A percentile compares a stretch with the other conserved stretches of the same genome.
Evolutionary conservation across 30 jellyfish, hydroid and myxozoan genomes (phyloP).

Genomic region (Aurelia aurita complex sp. Pacific): DNA sequence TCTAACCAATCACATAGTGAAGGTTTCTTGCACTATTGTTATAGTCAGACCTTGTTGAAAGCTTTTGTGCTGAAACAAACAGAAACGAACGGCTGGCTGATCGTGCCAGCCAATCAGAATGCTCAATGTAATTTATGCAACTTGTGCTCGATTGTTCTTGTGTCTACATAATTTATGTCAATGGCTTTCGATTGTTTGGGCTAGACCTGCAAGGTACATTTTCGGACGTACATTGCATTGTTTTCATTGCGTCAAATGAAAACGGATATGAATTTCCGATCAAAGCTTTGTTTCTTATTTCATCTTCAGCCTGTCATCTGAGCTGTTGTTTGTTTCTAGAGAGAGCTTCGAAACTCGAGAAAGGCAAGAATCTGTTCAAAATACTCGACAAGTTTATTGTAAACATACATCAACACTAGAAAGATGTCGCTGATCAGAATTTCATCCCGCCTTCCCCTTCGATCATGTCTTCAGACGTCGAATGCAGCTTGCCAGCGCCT

Average conservation of each 20-base stretch:
- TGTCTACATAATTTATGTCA: too few relatives aligned
- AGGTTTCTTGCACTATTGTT: too few relatives aligned
- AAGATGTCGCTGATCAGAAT: slow-evolving; percentile 58
- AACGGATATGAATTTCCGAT: too few relatives aligned
- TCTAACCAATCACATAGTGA: too few relatives aligned
- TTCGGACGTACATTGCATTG: background rate
- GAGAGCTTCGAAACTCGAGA: background rate
- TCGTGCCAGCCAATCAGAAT: slow-evolving; percentile 17
- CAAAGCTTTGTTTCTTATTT: too few relatives aligned
- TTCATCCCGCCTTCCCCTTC: slow-evolving; percentile 71
- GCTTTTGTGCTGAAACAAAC: too few relatives aligned
- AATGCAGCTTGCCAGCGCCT: slow-evolving; percentile 55
- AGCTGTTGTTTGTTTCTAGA: too few relatives aligned
- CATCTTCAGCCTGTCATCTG: too few relatives aligned
- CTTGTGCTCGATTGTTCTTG: too few relatives aligned
- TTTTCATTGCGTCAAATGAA: slow-evolving; percentile 2
- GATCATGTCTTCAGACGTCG: slow-evolving; percentile 51
- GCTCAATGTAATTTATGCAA: background rate
- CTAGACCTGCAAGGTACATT: slow-evolving; percentile 14
- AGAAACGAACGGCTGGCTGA: background rate
- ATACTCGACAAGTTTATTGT: background rate
- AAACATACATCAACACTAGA: background rate
- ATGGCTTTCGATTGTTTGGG: background rate
- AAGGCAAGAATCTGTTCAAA: background rate
- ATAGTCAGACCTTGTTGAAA: too few relatives aligned